Evolutionary conservation across 2,797 vertebrate species (phyloP).

Genomic region (Myiotriccus ornatus): DNA sequence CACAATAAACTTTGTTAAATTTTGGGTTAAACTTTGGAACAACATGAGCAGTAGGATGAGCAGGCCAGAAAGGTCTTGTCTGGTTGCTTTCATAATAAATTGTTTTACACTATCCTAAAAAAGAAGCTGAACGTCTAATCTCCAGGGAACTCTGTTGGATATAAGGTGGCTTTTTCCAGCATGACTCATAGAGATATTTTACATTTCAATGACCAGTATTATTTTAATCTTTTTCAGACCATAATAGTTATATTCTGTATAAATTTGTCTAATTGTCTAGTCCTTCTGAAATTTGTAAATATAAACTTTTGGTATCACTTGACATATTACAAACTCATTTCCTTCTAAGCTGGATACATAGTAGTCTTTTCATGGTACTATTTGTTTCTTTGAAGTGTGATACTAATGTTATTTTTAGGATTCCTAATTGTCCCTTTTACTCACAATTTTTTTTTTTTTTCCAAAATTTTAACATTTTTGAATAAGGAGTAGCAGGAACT

Average conservation of each 20-base stretch:
- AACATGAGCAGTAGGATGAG: background rate
- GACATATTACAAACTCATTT: background rate
- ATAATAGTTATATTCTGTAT: background rate
- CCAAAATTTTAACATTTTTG: background rate
- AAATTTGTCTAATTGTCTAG: background rate
- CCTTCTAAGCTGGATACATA: background rate
- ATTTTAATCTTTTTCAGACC: background rate
- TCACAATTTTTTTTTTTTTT: background rate
- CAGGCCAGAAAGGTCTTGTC: background rate
- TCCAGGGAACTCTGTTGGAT: background rate
- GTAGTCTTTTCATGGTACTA: background rate
- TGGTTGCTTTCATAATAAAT: background rate
- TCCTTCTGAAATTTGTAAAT: background rate
- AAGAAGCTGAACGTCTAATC: background rate
- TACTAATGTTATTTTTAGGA: background rate
- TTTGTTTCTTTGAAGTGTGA: background rate
- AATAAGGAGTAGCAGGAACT: background rate
- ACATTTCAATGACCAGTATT: background rate
- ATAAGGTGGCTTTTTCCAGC: background rate
- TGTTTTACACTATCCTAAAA: background rate
- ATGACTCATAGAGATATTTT: background rate
- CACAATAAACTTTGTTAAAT: background rate
- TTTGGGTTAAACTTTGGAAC: background rate
- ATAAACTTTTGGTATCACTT: background rate
- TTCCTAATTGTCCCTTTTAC: background rate